Conservation (phyloP, 2,113 vertebrate species). For the human region DNA sequence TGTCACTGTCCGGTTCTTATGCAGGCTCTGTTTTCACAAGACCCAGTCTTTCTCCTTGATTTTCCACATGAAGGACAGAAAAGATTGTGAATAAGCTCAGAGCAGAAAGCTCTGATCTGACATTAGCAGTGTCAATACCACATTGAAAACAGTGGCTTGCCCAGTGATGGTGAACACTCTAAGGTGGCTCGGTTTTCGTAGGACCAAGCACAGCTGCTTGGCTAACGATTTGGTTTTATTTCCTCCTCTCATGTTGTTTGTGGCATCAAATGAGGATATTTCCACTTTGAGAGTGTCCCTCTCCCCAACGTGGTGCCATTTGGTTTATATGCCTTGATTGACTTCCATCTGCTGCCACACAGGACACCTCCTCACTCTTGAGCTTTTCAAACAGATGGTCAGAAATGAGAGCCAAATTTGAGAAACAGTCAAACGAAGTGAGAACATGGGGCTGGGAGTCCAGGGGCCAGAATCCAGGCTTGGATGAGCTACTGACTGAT, state of each 20-base stretch:
- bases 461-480: neutral
- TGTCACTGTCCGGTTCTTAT: neutral
- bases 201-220: neutral
- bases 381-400: constrained; percentile 62
- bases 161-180: accelerated
- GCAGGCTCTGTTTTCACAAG: constrained; percentile 63
- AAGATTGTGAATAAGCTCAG: neutral
- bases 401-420: constrained; percentile 10
- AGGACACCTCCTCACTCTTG: neutral
- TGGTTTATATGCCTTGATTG: neutral
- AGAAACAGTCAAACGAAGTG: neutral
- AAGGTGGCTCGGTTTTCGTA: neutral
- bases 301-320: neutral
- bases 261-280: neutral
- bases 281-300: neutral
- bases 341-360: constrained; percentile 49
- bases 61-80: neutral
- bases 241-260: neutral
- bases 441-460: neutral
- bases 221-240: neutral
- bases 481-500: neutral
- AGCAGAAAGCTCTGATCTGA: neutral
- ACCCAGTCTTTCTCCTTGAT: constrained; percentile 53
- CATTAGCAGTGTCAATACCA: neutral
- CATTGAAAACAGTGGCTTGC: accelerated